Base-by-base conservation (phyloP, 1,140 invertebrate genomes). In the Habropoda laboriosa region DNA sequence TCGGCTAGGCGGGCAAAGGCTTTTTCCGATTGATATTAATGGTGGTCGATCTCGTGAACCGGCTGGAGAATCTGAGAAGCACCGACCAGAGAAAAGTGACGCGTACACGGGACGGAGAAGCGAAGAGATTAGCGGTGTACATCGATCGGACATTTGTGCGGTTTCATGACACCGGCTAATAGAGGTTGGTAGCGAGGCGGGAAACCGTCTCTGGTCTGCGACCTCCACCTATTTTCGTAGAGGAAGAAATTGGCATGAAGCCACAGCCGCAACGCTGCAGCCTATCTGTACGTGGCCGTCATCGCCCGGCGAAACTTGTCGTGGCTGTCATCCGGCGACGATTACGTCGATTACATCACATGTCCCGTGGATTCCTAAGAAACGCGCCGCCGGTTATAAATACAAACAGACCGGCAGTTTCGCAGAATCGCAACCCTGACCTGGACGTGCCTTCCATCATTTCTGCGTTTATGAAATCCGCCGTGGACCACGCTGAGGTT, bases 221-320 rank as follows among this genome's bases (percentile, higher is more conserved):
- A 88, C 89, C 89, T 91, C 89, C 83, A 90, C 87, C 88, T 90
- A 91, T 90, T 90, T 90, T 90, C 87, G 87, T 87, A 80, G 78
- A 76, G 83, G 85, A 86, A 90, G 88, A 88, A 91, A 89, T 90
- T 91, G 90, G 90, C 90, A 86, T 67, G 53, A 51, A 64, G 90
- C 90, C 89, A 90, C 73, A 68, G 57, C 60, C 83, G 78, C 81
- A 68, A 75, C 66, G 73, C 73, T 57, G 73, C 73, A 67, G 60
- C 63, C 63, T 83, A 81, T 71, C 79, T 38, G 38, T 45, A 27
- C 63, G 73, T 66, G 64, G 27, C 49, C 61, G n/a, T 75, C 79
- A 78, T 85, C 84, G 67, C 66, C 66, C 76, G 60, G 76, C 71
- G n/a, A 80, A 87, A 85, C 81, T 82, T 80, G 76, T 85, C 86